Base-by-base conservation (phyloP, 1,140 invertebrate species). In the Panulirus ornatus region DNA sequence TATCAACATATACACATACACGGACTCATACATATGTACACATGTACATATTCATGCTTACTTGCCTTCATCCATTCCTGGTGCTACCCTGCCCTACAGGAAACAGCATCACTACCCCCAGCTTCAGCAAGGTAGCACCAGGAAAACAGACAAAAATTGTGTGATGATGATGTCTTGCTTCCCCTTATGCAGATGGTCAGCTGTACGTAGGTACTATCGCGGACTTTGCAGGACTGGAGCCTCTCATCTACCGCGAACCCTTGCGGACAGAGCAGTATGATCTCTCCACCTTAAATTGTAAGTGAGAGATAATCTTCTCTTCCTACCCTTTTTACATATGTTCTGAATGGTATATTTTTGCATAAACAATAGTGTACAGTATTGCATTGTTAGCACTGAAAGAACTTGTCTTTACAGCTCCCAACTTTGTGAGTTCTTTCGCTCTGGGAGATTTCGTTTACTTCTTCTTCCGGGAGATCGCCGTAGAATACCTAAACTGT, bases 401-500 rank as follows among this genome's bases (percentile, higher is more conserved):
- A 30, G n/a, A 66, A 0, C 6, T 66, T 66, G 6, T 30, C 22
- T 92, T 96, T 96, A 93, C 95, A 99, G 98, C 97, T 93, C 98
- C 98, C 44, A 97, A 99, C 95, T 99, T 99, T 95, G 98, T 99
- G 22, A 97, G 97, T 93, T 98, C 99, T 58, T 96, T 99, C 92
- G 96, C 96, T 84, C 96, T 97, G 93, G 97, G 96, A 73, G 98
- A 98, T 92, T 98, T 97, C 94, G 97, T 99, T 63, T 98, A 99
- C 94, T 99, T 99, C 95, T 99, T 99, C 94, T 99, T 98, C 93
- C 96, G 98, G 51, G 98, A 99, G 95, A 97, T 97, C n/a, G 98
- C 98, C 58, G 97, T 99, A 27, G 98, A 99, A 94, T 98, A 97
- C 93, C 98, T 98, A 95, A 99, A 99, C 94, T 99, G 98, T 94